Base-by-base conservation (phyloP, 2,113 vertebrate species). In the Anolis carolinensis region DNA sequence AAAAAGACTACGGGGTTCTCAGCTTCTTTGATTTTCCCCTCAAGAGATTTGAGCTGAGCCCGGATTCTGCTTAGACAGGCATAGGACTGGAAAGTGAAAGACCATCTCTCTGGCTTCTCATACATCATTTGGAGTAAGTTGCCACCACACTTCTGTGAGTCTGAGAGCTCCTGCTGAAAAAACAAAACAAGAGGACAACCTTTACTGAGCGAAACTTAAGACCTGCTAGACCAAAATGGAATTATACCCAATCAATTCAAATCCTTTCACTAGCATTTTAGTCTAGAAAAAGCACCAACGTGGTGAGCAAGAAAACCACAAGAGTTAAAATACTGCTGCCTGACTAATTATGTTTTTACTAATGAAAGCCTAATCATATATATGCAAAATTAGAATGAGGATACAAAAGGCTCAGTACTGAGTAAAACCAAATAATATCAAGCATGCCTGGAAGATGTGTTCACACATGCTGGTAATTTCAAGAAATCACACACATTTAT, bases 61-160 rank as follows among this genome's bases (percentile, higher is more conserved):
- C 98, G 96, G 65, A 98, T 96, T 7, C 98, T 95, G 95, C 98
- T 99, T 92, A 99, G 97, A 86, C 98, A 99, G 0, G 97, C 98
- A 0, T 99, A 99, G 0, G 96, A 96, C 89, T 99, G 98, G 96
- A 99, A 99, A 1, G 98, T 99, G 91, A 98, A 98, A 2, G 98
- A 97, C 98, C 98, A 99, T 5, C 98, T 92, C 79, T 98, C 98
- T 0, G 98, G 98, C 63, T 98, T 98, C 89, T 98, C 96, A 0
- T 99, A 99, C 98, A 99, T 98, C 98, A 98, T 97, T 87, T 95
- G 96, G 87, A 99, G 92, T 2, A 99, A 94, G 0, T 99, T 99
- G 0, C 97, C 98, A 0, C 98, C 98, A 0, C 96, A 98, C 90
- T 95, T 97, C 96, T 99, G 98, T 1, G 98, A 99, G 0, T 96